Conservation (phyloP, 2,113 vertebrate species). For the Ifrita kowaldi region DNA sequence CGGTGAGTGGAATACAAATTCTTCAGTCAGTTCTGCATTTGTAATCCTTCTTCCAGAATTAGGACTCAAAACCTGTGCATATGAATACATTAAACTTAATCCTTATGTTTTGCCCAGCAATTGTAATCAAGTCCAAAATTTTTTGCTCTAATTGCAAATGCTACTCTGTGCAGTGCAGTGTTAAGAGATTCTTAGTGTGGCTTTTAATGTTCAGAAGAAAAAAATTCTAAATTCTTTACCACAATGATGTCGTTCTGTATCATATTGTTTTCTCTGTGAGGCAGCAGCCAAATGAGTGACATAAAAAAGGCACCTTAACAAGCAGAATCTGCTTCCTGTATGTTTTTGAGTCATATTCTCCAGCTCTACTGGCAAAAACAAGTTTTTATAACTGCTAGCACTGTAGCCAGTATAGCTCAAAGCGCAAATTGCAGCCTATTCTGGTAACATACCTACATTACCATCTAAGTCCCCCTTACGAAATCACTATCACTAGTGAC, state of each 20-base stretch:
- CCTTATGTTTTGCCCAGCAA: neutral
- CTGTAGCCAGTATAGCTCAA: neutral
- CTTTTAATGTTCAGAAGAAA: neutral
- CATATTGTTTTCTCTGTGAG: neutral
- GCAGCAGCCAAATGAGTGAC: neutral
- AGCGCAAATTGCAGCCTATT: neutral
- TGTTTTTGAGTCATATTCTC: slow-evolving; percentile 42
- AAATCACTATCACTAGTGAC: neutral
- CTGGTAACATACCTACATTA: neutral
- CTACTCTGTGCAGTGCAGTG: neutral
- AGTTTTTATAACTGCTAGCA: neutral
- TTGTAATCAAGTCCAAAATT: neutral
- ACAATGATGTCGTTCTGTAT: neutral
- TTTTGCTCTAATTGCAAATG: neutral
- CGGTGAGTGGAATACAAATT: neutral
- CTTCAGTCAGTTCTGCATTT: neutral
- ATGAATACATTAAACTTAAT: neutral
- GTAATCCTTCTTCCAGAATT: neutral
- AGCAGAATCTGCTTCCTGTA: slow-evolving; percentile 20
- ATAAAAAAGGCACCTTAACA: slow-evolving; percentile 1
- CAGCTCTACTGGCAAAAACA: slow-evolving; percentile 13
- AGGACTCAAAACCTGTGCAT: neutral
- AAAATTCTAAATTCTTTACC: neutral
- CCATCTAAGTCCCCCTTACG: neutral
- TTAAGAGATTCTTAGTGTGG: neutral